Base-by-base conservation (phyloP, 2,888 invertebrate species). In the Crossocerus cetratus region DNA sequence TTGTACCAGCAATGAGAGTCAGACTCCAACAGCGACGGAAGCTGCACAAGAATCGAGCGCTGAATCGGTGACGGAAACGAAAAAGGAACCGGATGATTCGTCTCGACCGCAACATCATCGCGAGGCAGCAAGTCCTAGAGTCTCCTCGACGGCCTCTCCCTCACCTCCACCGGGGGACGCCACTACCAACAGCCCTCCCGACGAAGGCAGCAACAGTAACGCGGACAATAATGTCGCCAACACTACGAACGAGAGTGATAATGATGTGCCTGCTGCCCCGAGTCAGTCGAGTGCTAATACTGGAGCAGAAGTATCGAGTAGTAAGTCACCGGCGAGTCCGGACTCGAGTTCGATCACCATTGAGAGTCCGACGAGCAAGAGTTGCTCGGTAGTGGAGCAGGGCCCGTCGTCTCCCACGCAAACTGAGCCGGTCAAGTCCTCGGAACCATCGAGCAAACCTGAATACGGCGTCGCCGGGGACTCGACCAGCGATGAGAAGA, bases 111-210 rank as follows among this genome's bases (percentile, higher is more conserved):
- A 76, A 4, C 72, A 64, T 3, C 65, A 74, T 58, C 83, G 80
- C 16, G 86, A 83, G 13, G 77, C 86, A 2, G 84, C 86, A 2
- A 87, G 87, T 69, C 87, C 87, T 0, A 75, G 86, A 32, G 87
- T 88, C 2, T 86, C 86, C 0, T 88, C 87, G 0, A 87, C 87
- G 2, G 87, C 85, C 2, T 88, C 87, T 3, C 86, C 87, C 0
- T 85, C 87, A 0, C 87, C 87, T 2, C 86, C 87, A 2, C 85
- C 86, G 0, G 67, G 68, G 11, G 79, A 79, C 16, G 54, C 14
- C 2, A 49, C 4, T 5, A 16, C 69, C 3, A 78, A 59, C 0
- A 23, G 13, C 1, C 71, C 5, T 2, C 70, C 57, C 42, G 72
- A 69, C 0, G 57, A 23, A 14, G 69, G 20, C 3, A 5, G 42